Percentiles rank a stretch among this genome's conserved stretches.
These are phyloP conservation scores for Euproctis similis DNA, from an alignment of 2,888 invertebrate species.

Conservation along the genomic window DNA sequence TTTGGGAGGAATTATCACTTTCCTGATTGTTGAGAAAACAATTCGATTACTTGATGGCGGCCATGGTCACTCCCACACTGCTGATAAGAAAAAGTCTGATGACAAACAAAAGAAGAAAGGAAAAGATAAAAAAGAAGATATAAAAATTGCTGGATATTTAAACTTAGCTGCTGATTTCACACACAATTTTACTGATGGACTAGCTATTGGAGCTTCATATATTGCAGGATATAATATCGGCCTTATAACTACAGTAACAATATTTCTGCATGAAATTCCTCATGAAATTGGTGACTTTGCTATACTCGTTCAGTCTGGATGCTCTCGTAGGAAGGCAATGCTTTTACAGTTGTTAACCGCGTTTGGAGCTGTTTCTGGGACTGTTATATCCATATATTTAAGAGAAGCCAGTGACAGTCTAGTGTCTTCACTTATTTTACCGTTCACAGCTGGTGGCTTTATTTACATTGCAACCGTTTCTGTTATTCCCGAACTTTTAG, in stretches of 20 bases:
- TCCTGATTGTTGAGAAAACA: constrained; percentile 94
- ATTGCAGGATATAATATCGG: constrained; percentile 92
- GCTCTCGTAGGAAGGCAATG: constrained; percentile 95
- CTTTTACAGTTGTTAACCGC: constrained; percentile 95
- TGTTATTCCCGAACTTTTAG: constrained; percentile 96
- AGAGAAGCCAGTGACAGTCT: constrained; percentile 82
- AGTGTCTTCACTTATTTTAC: constrained; percentile 91
- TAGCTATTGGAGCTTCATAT: constrained; percentile 98
- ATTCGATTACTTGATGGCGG: constrained; percentile 91
- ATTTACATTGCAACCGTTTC: constrained; percentile 99
- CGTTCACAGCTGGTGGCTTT: constrained; percentile 99
- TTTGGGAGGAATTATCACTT: constrained; percentile 92
- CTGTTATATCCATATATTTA: constrained; percentile 88
- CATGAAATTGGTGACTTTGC: constrained; percentile 99
- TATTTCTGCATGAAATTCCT: constrained; percentile 98
- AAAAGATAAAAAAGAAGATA: constrained; percentile 56
- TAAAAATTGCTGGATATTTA: constrained; percentile 84
- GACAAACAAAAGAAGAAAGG: constrained; percentile 52
- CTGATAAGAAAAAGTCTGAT: constrained; percentile 57
- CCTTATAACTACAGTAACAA: constrained; percentile 94
- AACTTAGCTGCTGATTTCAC: constrained; percentile 98
- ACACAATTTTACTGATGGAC: constrained; percentile 99
- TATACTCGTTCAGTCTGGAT: constrained; percentile 97
- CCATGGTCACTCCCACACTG: constrained; percentile 83
- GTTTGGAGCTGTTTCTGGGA: constrained; percentile 94